Conservation (phyloP, 2,888 invertebrate species). For the Nasonovia ribisnigri region DNA sequence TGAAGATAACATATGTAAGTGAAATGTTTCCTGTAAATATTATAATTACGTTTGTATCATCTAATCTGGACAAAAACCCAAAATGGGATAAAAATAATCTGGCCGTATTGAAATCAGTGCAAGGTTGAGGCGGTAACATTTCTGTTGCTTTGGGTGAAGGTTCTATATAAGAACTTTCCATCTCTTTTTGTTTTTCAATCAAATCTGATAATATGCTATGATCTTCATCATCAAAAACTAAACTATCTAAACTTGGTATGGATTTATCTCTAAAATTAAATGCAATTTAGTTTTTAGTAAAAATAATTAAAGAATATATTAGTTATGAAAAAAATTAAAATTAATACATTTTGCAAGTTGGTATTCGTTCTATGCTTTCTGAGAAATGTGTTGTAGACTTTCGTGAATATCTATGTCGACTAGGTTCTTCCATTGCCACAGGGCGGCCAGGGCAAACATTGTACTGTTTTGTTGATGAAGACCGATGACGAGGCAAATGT, state of each 20-base stretch:
- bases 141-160: slow-evolving; percentile 41
- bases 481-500: slow-evolving; percentile 87
- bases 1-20: background rate
- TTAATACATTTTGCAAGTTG: slow-evolving; percentile 82
- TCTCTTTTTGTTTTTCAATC: slow-evolving; percentile 69
- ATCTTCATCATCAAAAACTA: slow-evolving; percentile 75
- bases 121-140: slow-evolving; percentile 79
- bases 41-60: slow-evolving; percentile 73
- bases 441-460: slow-evolving; percentile 78
- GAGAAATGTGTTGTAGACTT: slow-evolving; percentile 80
- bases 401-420: slow-evolving; percentile 77
- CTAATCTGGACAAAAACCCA: slow-evolving; percentile 80
- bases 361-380: slow-evolving; percentile 83
- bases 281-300: background rate
- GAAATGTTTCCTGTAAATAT: background rate
- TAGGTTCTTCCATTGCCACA: slow-evolving; percentile 80
- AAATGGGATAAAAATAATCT: slow-evolving; percentile 95
- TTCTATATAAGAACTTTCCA: slow-evolving; percentile 48
- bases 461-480: slow-evolving; percentile 73
- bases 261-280: slow-evolving; percentile 81
- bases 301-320: background rate
- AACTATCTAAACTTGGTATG: slow-evolving; percentile 88
- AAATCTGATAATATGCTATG: slow-evolving; percentile 71
- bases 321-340: background rate
- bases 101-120: slow-evolving; percentile 95